These are phyloP conservation scores for Rostratula benghalensis DNA, from an alignment of 2,113 vertebrate genomes.

Conservation along the genomic window DNA sequence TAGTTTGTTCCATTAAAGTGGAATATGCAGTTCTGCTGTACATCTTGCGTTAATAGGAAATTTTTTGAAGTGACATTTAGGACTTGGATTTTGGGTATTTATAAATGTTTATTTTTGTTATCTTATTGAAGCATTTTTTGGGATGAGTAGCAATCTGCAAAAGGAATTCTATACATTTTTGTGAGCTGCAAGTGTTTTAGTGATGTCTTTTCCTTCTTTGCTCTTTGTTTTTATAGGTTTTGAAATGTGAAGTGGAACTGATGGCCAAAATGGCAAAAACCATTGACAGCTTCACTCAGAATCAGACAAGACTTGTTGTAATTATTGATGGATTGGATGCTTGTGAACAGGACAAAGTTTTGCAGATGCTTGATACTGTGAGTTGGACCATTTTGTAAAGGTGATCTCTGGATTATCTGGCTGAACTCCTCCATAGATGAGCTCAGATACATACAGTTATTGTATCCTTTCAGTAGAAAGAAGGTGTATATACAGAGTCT, in stretches of 20 bases:
- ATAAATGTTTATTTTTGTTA: background rate
- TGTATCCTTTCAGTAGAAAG: background rate
- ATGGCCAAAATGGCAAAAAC: constrained; percentile 99
- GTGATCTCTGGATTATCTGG: background rate
- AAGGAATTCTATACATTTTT: background rate
- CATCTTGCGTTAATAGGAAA: background rate
- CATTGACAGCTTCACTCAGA: constrained; percentile 97
- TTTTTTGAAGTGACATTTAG: background rate
- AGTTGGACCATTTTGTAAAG: constrained; percentile 15
- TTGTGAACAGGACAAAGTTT: constrained; percentile 96
- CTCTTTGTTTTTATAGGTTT: constrained; percentile 77
- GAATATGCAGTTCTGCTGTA: background rate
- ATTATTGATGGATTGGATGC: constrained; percentile 97
- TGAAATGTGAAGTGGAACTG: constrained; percentile 96
- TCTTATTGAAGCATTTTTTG: background rate
- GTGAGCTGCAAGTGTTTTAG: background rate
- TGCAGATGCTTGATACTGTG: constrained; percentile 98
- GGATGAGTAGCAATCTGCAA: background rate
- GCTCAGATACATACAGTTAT: background rate
- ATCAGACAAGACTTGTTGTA: constrained; percentile 95
- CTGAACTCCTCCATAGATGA: background rate
- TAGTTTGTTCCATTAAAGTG: background rate
- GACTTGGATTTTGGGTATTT: background rate
- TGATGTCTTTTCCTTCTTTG: background rate
- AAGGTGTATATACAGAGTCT: background rate